These are phyloP conservation scores for Ciconia maguari DNA, from an alignment of 2,113 vertebrate genomes.

Conservation along the genomic window DNA sequence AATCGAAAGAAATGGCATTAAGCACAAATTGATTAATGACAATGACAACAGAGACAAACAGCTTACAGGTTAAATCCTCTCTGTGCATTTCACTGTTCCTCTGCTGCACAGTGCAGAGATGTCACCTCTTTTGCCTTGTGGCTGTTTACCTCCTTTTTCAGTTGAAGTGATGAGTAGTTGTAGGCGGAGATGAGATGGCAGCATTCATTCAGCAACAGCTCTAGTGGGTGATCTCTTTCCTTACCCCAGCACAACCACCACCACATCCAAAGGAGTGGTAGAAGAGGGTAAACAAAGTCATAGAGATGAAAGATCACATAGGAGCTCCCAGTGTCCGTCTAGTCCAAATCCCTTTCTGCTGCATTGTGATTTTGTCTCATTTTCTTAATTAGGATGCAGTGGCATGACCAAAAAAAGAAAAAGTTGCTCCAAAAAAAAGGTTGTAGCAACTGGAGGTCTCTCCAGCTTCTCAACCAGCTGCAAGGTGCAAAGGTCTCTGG, in stretches of 20 bases:
- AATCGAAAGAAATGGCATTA: constrained; percentile 27
- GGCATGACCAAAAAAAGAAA: neutral
- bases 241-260: neutral
- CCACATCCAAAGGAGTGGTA: neutral
- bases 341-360: neutral
- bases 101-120: neutral
- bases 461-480: neutral
- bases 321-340: neutral
- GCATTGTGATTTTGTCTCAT: neutral
- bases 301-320: neutral
- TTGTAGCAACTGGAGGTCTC: neutral
- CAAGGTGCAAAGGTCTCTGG: neutral
- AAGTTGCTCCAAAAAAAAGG: neutral
- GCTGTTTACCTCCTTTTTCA: neutral
- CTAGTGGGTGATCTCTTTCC: neutral
- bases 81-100: neutral
- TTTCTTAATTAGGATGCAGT: neutral
- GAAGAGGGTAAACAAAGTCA: neutral
- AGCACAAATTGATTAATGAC: constrained; percentile 15
- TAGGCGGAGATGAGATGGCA: neutral
- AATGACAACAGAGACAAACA: constrained; percentile 35
- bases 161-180: neutral
- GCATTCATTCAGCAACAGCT: neutral
- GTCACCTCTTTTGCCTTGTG: neutral
- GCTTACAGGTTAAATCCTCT: constrained; percentile 30